Conservation (phyloP, 1,140 invertebrate genomes). For the Drosophila insularis region DNA sequence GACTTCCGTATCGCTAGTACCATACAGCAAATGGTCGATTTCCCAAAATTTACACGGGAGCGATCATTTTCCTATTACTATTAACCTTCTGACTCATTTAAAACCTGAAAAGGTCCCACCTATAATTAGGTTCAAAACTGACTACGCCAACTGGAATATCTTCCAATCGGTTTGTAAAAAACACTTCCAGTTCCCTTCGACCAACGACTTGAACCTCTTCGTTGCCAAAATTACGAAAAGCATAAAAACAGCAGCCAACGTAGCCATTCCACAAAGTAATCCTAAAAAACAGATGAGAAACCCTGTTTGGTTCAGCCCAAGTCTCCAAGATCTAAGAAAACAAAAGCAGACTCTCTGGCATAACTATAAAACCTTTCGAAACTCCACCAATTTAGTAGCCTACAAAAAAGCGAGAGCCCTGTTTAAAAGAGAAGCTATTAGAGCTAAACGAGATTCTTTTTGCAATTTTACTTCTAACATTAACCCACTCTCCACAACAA, state of each 20-base stretch:
- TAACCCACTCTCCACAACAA: too few relatives aligned
- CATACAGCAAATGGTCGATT: too few relatives aligned
- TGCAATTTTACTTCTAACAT: neutral
- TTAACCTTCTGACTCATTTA: too few relatives aligned
- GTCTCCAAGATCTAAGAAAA: slow-evolving; percentile 1
- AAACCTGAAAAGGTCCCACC: neutral
- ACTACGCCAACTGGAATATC: slow-evolving; percentile 7
- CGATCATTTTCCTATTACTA: slow-evolving; percentile 13
- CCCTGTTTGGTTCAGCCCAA: slow-evolving; percentile 1
- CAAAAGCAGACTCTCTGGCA: slow-evolving; percentile 3
- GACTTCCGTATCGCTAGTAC: too few relatives aligned
- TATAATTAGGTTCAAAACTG: slow-evolving; percentile 2
- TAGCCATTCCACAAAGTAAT: neutral
- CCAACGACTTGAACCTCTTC: slow-evolving; percentile 24
- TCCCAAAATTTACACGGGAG: slow-evolving; percentile 17
- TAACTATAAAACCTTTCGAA: slow-evolving; percentile 1
- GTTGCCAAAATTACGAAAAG: slow-evolving; percentile 24
- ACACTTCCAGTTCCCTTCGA: slow-evolving; percentile 6
- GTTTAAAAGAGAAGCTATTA: slow-evolving; percentile 6
- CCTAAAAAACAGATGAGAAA: slow-evolving; percentile 3
- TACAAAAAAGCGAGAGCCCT: slow-evolving; percentile 5
- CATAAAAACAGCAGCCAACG: slow-evolving; percentile 15
- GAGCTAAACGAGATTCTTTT: neutral
- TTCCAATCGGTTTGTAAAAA: slow-evolving; percentile 1
- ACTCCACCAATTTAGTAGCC: neutral